Evolutionary conservation across 1,140 invertebrate species (phyloP), one percentile per base, ranked within the genome.

Genomic region (Trypoxylus dichotomus): DNA sequence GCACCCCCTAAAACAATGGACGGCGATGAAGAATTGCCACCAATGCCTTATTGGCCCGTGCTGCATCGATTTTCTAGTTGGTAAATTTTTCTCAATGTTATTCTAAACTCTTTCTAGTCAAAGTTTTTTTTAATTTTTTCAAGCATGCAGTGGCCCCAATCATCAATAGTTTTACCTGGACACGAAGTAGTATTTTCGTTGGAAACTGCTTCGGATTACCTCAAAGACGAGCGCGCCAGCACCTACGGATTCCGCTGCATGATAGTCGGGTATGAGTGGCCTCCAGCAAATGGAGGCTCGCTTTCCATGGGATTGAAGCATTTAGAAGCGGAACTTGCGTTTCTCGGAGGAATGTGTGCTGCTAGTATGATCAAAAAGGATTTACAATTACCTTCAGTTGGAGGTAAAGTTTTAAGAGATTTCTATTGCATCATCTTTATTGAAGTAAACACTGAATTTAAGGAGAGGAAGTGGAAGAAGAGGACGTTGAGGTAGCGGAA

Each of bases 181-280:
- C 96, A 98, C 86, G 95, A 98, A 88, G 93, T 98, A 0, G 91
- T 97, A 80, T 98, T 99, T 85, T 97, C 96, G 0, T 84, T 99
- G 83, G 97, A 98, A 88, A 98, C 97, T 1, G 96, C 97, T 0
- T 96, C 97, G 0, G 94, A 98, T 87, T 98, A 98, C 87, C 91
- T 97, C 78, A 96, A 96, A 84, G 96, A 97, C 88, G 97, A 97
- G 74, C 93, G 94, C 82, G 91, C 92, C 3, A 89, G 88, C 81
- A 93, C 93, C 60, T 98, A 92, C 88, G 97, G 97, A 2, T 99
- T 97, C 88, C 95, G 95, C 79, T 98, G 96, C 86, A 88, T 97
- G 19, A 93, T 97, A 43, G 92, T 97, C 73, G 97, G 97, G 27
- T 98, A 97, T 86, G 96, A 98, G 83, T 97, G 95, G 92, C 87